Base-by-base conservation (phyloP, 2,888 invertebrate species). In the Cylindroiulus punctatus region DNA sequence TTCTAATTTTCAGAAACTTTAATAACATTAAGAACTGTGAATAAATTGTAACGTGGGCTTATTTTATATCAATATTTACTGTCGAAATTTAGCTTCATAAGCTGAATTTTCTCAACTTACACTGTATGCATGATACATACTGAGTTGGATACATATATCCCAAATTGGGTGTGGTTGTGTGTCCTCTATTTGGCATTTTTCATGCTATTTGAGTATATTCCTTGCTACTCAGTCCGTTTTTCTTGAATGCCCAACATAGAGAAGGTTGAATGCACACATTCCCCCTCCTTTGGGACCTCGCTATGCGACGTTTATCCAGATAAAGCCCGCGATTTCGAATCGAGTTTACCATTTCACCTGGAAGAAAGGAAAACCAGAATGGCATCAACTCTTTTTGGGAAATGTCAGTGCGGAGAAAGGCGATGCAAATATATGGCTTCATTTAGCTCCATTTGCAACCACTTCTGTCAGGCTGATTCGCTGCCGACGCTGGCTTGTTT, bases 381-480 rank as follows among this genome's bases (percentile, higher is more conserved):
- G 65, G 65, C 65, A 22, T 65, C 65, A 65, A 12, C 26, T 65
- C 65, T 65, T 65, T 4, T 65, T 65, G 26, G 65, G 8, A 65
- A 65, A 65, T 65, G 65, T 65, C 65, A 65, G 7, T 26, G 65
- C 65, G 0, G 0, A 26, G 65, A 65, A 65, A 26, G 65, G 65
- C 26, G 26, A 65, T 65, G 26, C 65, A 65, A 26, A 65, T 65
- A 10, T 65, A 65, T 65, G 65, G 26, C 65, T 65, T 65, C 65
- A 65, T 65, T 65, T 65, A 26, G 26, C 65, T 7, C n/a, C 26
- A 26, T 65, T 65, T 26, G 65, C 65, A 65, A 26, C 65, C 65
- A 65, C 26, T 65, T 65, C 65, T 65, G 65, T 65, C 65, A 65
- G 8, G 65, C 65, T 65, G 26, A 65, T 65, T 65, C 26, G 26